Evolutionary conservation across 2,888 invertebrate species (phyloP).

Genomic region (Itoplectis maculator): DNA sequence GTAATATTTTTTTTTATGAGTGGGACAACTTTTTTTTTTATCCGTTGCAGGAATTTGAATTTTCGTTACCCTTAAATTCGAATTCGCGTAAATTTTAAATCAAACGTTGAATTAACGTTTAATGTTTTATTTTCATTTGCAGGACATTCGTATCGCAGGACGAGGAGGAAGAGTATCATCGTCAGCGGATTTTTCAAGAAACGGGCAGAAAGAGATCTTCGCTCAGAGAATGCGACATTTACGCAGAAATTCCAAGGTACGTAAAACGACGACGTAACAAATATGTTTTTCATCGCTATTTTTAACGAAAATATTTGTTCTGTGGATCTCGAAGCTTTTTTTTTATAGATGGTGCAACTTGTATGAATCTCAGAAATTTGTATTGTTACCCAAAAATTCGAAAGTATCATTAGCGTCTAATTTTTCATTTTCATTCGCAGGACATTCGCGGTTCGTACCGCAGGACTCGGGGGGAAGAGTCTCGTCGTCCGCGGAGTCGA

Average conservation of each 20-base stretch:
- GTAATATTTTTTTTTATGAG: neutral
- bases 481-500: conserved; percentile 43
- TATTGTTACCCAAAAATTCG: neutral
- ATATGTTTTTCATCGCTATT: neutral
- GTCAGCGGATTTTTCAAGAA: conserved; percentile 37
- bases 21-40: neutral
- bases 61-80: neutral
- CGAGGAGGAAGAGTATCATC: conserved; percentile 18
- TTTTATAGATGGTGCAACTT: neutral
- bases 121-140: no score
- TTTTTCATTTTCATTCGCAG: no score
- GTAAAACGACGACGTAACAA: neutral
- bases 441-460: conserved; percentile 13
- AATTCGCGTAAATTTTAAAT: neutral
- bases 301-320: neutral
- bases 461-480: neutral
- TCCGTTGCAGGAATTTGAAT: neutral
- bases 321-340: no score
- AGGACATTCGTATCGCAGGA: conserved; percentile 15
- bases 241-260: neutral
- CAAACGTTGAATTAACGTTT: no score
- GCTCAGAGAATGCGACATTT: neutral
- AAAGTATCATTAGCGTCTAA: no score
- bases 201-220: neutral
- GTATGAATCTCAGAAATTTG: neutral